Conservation (phyloP, 2,113 vertebrate genomes). For the Pseudorasbora parva region DNA sequence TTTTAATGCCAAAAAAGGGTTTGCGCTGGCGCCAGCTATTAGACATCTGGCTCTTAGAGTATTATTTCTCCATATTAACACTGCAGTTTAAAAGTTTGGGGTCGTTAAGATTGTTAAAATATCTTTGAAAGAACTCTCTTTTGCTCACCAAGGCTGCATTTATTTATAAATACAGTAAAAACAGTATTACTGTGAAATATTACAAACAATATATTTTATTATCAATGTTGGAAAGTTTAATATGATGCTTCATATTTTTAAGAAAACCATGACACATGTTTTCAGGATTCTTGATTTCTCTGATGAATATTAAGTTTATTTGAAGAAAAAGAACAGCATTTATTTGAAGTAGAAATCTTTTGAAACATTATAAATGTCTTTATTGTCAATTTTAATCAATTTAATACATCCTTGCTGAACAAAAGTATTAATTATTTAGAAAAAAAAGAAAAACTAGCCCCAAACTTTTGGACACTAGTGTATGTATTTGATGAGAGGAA, state of each 20-base stretch:
- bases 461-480: no score
- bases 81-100: not conserved
- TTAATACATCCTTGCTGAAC: not conserved
- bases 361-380: not conserved
- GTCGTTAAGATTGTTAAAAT: not conserved
- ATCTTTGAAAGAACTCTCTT: not conserved
- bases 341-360: not conserved
- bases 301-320: not conserved
- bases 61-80: not conserved
- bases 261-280: not conserved
- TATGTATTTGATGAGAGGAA: not conserved
- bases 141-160: no score
- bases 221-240: not conserved
- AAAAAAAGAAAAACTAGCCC: no score
- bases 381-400: not conserved
- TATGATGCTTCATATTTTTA: not conserved
- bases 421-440: not conserved
- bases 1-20: no score
- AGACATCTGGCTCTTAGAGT: no score
- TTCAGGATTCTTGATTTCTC: constrained; percentile 9
- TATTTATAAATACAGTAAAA: not conserved
- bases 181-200: no score
- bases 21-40: no score
- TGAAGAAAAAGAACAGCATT: not conserved
- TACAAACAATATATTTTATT: not conserved